phyloP scores from a whole-genome alignment of 2,797 vertebrate genomes.

The Gymnodraco acuticeps region DNA sequence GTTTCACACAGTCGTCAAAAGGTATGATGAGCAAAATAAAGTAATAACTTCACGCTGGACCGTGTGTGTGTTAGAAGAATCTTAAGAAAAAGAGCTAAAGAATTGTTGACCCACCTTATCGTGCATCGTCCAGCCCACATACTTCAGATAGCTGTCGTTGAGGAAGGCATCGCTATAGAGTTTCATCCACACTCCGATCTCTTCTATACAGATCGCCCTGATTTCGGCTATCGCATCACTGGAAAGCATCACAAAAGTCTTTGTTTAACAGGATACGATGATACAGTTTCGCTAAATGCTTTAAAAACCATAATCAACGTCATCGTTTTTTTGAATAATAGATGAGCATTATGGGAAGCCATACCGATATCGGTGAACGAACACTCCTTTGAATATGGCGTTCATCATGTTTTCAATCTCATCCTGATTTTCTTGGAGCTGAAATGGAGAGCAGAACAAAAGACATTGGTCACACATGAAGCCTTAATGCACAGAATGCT shows the following conservation, averaged over 20 bases:
- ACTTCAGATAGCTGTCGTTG: constrained; percentile 98
- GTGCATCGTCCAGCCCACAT: constrained; percentile 98
- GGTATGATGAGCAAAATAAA: neutral
- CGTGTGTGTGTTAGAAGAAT: neutral
- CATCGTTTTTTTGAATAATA: neutral
- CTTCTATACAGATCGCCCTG: constrained; percentile 97
- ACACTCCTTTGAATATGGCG: constrained; percentile 99
- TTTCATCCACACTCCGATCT: constrained; percentile 99
- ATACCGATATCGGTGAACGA: constrained; percentile 98
- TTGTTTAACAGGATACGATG: neutral
- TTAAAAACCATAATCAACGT: neutral
- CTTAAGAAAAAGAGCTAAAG: neutral
- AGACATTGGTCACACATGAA: constrained; percentile 5
- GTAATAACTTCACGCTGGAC: neutral
- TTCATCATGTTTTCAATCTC: constrained; percentile 99
- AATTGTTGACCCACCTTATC: constrained; percentile 89
- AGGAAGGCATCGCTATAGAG: constrained; percentile 98
- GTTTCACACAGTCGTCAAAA: neutral
- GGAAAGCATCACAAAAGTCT: constrained; percentile 22
- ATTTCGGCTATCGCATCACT: constrained; percentile 98
- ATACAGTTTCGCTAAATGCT: too few relatives aligned
- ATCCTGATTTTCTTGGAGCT: constrained; percentile 99
- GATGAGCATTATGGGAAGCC: constrained; percentile 33
- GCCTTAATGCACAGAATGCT: neutral
- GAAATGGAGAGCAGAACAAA: constrained; percentile 69